Evolutionary conservation across 2,888 invertebrate species (phyloP), one percentile per base, ranked within the genome.

Genomic region (Caradrina kadenii): DNA sequence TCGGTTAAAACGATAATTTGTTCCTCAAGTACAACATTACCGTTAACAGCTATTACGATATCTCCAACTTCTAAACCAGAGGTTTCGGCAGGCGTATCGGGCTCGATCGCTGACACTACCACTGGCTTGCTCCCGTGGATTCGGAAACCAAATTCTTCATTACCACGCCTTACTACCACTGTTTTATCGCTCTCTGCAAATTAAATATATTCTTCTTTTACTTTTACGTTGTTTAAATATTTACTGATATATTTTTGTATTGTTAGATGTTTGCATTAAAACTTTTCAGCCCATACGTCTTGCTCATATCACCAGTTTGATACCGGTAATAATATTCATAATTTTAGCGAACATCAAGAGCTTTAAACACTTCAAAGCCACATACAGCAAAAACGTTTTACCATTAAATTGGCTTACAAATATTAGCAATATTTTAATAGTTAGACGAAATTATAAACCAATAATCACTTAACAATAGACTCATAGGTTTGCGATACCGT

Each of bases 111-210:
- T 5, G 99, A 99, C 39, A 99, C 99, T 17, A 99, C 98, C n/a
- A 99, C 99, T 1, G 99, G 99, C 88, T 98, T 98, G 70, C 98
- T 98, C 35, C 99, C 99, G 86, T 99, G 98, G 88, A 99, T 99
- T 74, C 99, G 97, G 92, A 99, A 99, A 17, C 99, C 99, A 90
- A 99, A 99, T 90, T 99, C 99, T 49, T 98, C 98, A 31, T 97
- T 97, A 84, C 98, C 98, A 63, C 98, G 97, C 80, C 97, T 97
- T 6, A 99, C 98, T 64, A 98, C 96, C 45, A 99, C 98, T 21
- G 97, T 97, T 93, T 99, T 98, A 94, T 99, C 98, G 87, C 98
- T 97, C 92, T 98, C 99, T 99, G 91, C 4, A 81, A 76, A 83
- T 76, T 65, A 58, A 59, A 52, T 45, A 0, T 26, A 64, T 53